A percentile compares a stretch with the other conserved stretches of the same genome.
These are phyloP conservation scores for Engystomops pustulosus DNA, from an alignment of 2,113 vertebrate species.

Conservation along the genomic window DNA sequence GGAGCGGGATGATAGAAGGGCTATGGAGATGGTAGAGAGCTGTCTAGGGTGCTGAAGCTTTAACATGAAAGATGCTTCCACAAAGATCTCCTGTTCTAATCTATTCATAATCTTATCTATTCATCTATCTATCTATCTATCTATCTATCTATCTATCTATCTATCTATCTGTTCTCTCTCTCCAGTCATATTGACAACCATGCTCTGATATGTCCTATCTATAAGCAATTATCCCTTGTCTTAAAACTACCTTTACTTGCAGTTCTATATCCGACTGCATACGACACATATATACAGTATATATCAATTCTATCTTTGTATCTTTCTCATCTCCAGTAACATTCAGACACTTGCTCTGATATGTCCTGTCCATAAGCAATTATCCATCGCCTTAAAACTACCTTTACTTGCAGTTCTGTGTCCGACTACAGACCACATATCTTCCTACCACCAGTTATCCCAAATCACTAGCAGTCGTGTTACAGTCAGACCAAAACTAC, in stretches of 20 bases:
- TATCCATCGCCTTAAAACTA: not conserved
- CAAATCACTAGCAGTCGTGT: too few species aligned
- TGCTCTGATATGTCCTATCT: not conserved
- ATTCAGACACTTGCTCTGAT: not conserved
- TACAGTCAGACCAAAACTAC: too few species aligned
- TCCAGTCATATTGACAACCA: not conserved
- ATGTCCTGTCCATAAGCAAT: not conserved
- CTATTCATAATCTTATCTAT: too few species aligned
- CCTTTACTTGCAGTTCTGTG: not conserved
- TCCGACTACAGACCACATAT: not conserved
- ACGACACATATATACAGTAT: too few species aligned
- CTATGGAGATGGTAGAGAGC: not conserved
- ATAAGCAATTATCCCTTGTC: not conserved
- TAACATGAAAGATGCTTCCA: not conserved
- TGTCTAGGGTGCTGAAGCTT: not conserved
- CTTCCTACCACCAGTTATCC: not conserved
- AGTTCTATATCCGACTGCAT: not conserved
- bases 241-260: not conserved
- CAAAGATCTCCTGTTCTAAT: not conserved
- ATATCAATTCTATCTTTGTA: not conserved
- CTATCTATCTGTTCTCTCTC: not conserved
- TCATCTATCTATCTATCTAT: not conserved
- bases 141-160: slow-evolving; percentile 32
- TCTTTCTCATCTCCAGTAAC: not conserved
- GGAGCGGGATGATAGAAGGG: not conserved